Conservation (phyloP, 2,113 vertebrate genomes). For the Dendrocopos noguchii region DNA sequence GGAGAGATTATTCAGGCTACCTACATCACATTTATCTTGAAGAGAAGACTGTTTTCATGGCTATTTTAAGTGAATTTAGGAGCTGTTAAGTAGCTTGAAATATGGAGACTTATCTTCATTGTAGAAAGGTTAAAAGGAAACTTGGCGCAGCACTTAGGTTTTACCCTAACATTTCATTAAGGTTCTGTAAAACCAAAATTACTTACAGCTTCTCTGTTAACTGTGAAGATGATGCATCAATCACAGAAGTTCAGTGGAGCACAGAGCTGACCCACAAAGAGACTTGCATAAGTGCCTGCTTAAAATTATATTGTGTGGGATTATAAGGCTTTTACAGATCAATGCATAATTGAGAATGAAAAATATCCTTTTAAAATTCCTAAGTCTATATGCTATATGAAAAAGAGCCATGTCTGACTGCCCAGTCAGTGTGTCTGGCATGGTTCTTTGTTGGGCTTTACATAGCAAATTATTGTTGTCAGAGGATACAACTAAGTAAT, state of each 20-base stretch:
- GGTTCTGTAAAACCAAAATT: background rate
- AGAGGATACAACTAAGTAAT: background rate
- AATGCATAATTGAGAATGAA: slow-evolving; percentile 13
- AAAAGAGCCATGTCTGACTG: background rate
- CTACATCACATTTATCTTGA: background rate
- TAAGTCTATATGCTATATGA: background rate
- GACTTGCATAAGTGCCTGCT: background rate
- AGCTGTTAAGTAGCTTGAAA: background rate
- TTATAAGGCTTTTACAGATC: background rate
- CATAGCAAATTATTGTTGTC: background rate
- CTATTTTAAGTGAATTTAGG: background rate
- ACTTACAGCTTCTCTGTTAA: background rate
- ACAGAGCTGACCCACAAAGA: background rate
- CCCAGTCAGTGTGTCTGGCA: background rate
- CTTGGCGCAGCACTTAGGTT: background rate
- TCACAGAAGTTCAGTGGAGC: background rate
- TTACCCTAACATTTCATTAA: background rate
- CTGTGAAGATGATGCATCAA: background rate
- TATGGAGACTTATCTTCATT: background rate
- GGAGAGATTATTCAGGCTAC: background rate
- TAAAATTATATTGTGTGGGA: slow-evolving; percentile 1
- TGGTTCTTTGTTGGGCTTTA: background rate
- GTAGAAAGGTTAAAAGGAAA: background rate
- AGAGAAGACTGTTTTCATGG: background rate
- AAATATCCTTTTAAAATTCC: background rate